Base-by-base conservation (phyloP, 2,888 invertebrate genomes). In the Hipparchia semele region DNA sequence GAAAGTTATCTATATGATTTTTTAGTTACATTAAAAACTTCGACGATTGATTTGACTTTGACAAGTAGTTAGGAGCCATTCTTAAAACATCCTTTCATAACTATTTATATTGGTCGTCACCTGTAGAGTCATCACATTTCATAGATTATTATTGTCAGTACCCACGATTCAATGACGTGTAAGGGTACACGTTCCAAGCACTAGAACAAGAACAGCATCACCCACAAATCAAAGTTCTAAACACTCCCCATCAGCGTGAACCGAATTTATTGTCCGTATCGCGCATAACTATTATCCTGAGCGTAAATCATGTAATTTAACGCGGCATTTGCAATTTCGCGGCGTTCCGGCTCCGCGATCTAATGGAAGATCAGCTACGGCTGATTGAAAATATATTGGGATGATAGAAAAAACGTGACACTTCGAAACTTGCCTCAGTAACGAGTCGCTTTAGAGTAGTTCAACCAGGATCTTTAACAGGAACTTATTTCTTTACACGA, bases 261-360 rank as follows among this genome's bases (percentile, higher is more conserved):
- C 82, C 85, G 85, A 88, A 91, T 92, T 91, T 91, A 91, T 87
- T 89, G 85, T 75, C 87, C 88, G 85, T 88, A 87, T 87, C 87
- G 84, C 85, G 80, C 85, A 85, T 86, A 83, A 83, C 79, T 82
- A 89, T 88, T 86, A 87, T 86, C 83, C 77, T 73, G 74, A 79
- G 75, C 75, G 80, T 85, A 85, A 84, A 86, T 85, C 83, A 83
- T 78, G 77, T 75, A 79, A 80, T 81, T 71, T 71, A 71, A 72
- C 74, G 75, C 49, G 75, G 71, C 72, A 71, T 75, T 77, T 80
- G 81, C 83, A 86, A 89, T 87, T 87, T 86, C 78, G 83, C 83
- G 84, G 84, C 80, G 87, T 86, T 86, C 88, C 77, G 87, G 86
- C 77, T 84, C 87, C 84, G 84, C 87, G 79, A 80, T 79, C 83